These are phyloP conservation scores for Odobenus rosmarus DNA, from an alignment of 2,113 vertebrate genomes.

Conservation along the genomic window DNA sequence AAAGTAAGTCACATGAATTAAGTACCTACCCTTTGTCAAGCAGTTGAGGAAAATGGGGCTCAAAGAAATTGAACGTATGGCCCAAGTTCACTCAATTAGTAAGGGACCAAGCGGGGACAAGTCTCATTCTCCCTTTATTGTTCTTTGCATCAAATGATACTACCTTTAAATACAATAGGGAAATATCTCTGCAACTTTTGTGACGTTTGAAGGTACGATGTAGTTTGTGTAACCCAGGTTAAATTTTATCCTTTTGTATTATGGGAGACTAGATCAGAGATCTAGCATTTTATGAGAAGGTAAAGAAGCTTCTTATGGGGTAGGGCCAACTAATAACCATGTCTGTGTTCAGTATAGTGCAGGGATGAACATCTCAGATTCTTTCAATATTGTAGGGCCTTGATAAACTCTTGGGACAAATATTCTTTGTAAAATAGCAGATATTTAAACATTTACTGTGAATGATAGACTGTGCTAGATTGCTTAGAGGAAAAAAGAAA, in stretches of 20 bases:
- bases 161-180: neutral
- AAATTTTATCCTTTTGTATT: neutral
- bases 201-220: neutral
- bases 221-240: neutral
- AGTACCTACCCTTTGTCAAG: neutral
- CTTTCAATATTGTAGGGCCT: neutral
- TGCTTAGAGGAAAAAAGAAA: neutral
- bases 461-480: neutral
- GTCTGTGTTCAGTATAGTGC: neutral
- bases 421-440: neutral
- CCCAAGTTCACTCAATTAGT: neutral
- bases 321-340: neutral
- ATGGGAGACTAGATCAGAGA: neutral
- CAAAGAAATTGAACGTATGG: neutral
- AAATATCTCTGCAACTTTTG: neutral
- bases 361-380: neutral
- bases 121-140: neutral
- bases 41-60: neutral
- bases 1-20: neutral
- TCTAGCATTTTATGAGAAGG: neutral
- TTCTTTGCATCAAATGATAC: slow-evolving; percentile 9
- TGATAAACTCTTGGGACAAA: neutral
- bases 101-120: neutral
- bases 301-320: neutral
- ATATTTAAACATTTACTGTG: neutral